These are phyloP conservation scores for Amphilophus citrinellus DNA, from an alignment of 2,113 vertebrate species.

Conservation along the genomic window DNA sequence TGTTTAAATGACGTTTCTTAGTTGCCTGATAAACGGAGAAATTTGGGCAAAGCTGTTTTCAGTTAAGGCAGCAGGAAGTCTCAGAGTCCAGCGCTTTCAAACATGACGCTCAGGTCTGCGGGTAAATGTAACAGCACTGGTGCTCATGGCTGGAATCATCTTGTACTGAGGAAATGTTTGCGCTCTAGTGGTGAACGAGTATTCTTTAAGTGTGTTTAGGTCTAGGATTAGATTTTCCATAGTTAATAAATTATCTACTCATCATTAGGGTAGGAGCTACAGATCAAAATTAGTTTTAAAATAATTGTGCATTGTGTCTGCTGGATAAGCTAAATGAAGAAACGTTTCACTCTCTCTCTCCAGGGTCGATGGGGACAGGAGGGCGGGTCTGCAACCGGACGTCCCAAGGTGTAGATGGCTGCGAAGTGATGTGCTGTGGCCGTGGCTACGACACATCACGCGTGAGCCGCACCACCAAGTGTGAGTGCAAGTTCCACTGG, in stretches of 20 bases:
- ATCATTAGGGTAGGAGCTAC: neutral
- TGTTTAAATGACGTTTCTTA: no score
- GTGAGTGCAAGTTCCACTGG: conserved; percentile 98
- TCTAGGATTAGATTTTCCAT: neutral
- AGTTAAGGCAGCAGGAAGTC: no score
- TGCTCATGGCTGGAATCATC: no score
- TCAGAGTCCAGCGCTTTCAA: no score
- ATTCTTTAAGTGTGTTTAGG: neutral
- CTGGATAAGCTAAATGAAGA: neutral
- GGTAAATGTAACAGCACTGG: no score
- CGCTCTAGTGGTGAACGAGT: neutral
- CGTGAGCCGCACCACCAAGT: conserved; percentile 89
- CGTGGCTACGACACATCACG: conserved; percentile 93
- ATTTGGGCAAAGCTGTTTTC: no score
- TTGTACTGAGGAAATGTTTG: neutral
- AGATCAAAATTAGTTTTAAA: neutral
- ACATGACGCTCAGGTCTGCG: no score
- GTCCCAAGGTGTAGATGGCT: conserved; percentile 91
- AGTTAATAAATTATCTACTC: neutral
- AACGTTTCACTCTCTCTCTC: neutral
- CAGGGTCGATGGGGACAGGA: conserved; percentile 90
- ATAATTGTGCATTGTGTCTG: no score
- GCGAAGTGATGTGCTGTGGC: conserved; percentile 97
- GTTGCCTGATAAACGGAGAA: no score
- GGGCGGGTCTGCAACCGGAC: conserved; percentile 93